Evolutionary conservation across 2,888 invertebrate genomes (phyloP).

Genomic region (Lasioglossum malachurum): DNA sequence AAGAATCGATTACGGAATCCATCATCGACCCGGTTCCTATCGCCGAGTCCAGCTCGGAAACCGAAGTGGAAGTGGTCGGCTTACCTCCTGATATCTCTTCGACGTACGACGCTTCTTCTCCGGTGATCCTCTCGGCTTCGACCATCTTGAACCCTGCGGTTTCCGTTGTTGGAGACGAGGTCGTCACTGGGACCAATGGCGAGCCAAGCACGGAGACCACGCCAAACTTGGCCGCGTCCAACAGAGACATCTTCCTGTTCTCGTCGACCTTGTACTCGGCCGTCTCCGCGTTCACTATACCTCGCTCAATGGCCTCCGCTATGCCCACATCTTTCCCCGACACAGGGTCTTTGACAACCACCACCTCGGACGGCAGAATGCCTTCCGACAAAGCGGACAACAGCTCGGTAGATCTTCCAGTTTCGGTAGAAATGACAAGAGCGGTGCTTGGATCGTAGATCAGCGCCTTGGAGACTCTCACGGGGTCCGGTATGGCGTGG

Average conservation of each 20-base stretch:
- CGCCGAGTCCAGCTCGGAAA: conserved; percentile 41
- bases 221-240: conserved; percentile 92
- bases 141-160: conserved; percentile 19
- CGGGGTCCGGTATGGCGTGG: conserved; percentile 86
- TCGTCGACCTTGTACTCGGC: conserved; percentile 89
- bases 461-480: conserved; percentile 90
- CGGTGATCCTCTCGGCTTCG: neutral
- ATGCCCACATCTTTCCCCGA: conserved; percentile 89
- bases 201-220: conserved; percentile 91
- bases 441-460: conserved; percentile 93
- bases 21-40: conserved; percentile 33
- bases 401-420: conserved; percentile 90
- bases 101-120: conserved; percentile 4
- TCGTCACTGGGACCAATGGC: conserved; percentile 90
- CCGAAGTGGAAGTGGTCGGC: conserved; percentile 22
- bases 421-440: conserved; percentile 90
- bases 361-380: conserved; percentile 88
- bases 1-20: conserved; percentile 33
- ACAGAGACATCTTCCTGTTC: conserved; percentile 89
- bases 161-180: conserved; percentile 73
- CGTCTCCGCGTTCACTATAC: conserved; percentile 90
- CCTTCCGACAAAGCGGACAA: conserved; percentile 92
- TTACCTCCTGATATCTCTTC: conserved; percentile 23
- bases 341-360: conserved; percentile 90
- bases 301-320: conserved; percentile 91